These are phyloP conservation scores for Decapterus maruadsi DNA, from an alignment of 2,797 vertebrate species.

Conservation along the genomic window DNA sequence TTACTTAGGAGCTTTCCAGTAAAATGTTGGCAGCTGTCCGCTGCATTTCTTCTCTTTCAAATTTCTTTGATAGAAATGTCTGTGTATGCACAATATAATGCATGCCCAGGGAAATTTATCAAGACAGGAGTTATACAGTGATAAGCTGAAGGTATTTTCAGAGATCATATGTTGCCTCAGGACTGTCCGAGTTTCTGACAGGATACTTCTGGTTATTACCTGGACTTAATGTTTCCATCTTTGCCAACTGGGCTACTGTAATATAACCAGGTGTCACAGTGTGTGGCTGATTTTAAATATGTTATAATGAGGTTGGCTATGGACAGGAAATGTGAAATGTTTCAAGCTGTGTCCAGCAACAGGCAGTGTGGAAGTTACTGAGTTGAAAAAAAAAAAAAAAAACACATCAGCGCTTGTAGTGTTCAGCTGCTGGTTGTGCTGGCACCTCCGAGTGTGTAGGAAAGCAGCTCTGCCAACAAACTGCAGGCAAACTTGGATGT, in stretches of 20 bases:
- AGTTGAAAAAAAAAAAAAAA: constrained; percentile 29
- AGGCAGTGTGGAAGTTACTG: background rate
- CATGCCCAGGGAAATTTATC: constrained; percentile 21
- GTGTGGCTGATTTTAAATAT: background rate
- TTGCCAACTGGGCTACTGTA: constrained; percentile 11
- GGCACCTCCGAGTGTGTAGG: constrained; percentile 20
- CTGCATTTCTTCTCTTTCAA: constrained; percentile 19
- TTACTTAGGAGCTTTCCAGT: constrained; percentile 6
- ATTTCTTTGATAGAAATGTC: constrained; percentile 38
- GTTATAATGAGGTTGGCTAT: constrained; percentile 17
- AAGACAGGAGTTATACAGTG: constrained; percentile 25
- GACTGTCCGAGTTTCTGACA: constrained; percentile 27
- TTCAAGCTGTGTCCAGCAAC: background rate
- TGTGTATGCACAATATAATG: constrained; percentile 25
- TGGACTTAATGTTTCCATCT: constrained; percentile 12
- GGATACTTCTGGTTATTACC: constrained; percentile 3
- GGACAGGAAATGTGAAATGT: background rate
- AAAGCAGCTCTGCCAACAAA: constrained; percentile 35
- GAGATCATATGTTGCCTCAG: constrained; percentile 44
- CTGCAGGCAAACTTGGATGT: constrained; percentile 12
- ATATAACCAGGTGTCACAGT: background rate
- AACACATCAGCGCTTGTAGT: constrained; percentile 14
- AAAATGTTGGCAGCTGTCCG: constrained; percentile 31
- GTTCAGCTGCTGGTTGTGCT: background rate
- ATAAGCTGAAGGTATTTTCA: constrained; percentile 41